A percentile compares a stretch with the other conserved stretches of the same genome.
Evolutionary conservation across 2,888 invertebrate genomes (phyloP).

Genomic region (Drosophila pegasa): DNA sequence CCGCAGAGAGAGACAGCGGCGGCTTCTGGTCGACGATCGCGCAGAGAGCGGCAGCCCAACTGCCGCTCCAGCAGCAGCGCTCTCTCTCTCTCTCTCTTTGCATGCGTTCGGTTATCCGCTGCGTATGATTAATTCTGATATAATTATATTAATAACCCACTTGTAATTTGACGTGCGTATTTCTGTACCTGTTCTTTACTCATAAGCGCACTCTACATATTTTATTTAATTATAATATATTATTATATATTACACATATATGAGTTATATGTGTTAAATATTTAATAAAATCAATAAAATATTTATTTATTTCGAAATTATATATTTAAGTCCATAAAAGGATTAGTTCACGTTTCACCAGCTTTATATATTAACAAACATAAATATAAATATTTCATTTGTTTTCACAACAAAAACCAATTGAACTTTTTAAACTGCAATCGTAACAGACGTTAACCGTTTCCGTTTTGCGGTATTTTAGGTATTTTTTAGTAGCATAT

Average conservation of each 20-base stretch:
- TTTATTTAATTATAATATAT: neutral
- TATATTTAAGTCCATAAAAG: neutral
- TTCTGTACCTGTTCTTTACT: neutral
- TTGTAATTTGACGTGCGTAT: neutral
- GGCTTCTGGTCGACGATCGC: constrained; percentile 7
- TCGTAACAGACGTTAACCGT: neutral
- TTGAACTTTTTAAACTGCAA: neutral
- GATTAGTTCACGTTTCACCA: neutral
- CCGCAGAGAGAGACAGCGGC: constrained; percentile 18
- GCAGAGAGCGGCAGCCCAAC: constrained; percentile 12
- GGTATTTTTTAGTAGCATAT: constrained; percentile 5
- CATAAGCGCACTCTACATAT: neutral
- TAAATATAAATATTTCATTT: neutral
- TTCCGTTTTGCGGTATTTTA: constrained; percentile 3
- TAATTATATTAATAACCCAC: neutral
- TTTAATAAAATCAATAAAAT: too few species aligned
- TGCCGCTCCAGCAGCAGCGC: neutral
- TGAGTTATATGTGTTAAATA: too few species aligned
- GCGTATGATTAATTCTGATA: constrained; percentile 9
- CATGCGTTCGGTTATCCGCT: neutral
- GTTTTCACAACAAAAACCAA: neutral
- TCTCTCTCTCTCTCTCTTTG: constrained; percentile 1
- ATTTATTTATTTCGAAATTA: neutral
- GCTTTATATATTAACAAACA: neutral
- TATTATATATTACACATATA: too few species aligned